Percentiles rank a stretch among this genome's conserved stretches.
Evolutionary conservation across 1,140 invertebrate species (phyloP).

Genomic region (Ceratosolen solmsi): DNA sequence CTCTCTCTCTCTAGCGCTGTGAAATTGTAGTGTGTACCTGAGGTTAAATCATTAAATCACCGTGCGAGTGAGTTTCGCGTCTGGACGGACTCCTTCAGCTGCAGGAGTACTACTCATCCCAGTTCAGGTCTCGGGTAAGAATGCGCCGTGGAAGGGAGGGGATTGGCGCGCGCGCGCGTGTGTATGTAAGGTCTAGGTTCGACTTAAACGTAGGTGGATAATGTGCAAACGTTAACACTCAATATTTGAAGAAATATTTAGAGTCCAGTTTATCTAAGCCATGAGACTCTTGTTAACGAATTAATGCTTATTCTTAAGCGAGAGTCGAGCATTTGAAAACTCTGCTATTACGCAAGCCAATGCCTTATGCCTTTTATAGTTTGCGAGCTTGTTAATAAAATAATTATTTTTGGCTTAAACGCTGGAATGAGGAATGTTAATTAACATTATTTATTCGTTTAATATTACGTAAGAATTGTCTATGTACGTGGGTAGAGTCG

Average conservation of each 20-base stretch:
- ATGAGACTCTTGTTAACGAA: background rate
- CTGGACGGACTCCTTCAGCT: conserved; percentile 41
- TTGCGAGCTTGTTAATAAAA: no score
- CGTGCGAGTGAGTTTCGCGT: conserved; percentile 50
- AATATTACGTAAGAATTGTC: no score
- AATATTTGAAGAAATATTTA: conserved; percentile 31
- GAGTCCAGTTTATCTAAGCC: background rate
- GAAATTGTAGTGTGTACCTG: conserved; percentile 65
- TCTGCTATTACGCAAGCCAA: no score
- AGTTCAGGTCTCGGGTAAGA: background rate
- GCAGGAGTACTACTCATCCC: conserved; percentile 29
- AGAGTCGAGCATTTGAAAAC: no score
- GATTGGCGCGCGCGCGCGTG: background rate
- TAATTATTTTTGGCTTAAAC: no score
- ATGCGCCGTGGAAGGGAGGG: background rate
- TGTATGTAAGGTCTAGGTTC: no score
- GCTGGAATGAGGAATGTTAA: no score
- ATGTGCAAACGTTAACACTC: conserved; percentile 17
- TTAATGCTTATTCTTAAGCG: background rate
- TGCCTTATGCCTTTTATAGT: no score
- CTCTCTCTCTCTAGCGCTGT: conserved; percentile 51
- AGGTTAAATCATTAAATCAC: conserved; percentile 66
- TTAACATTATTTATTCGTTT: no score
- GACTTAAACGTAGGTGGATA: conserved; percentile 9
- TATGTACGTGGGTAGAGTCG: no score